Evolutionary conservation across 2,888 invertebrate genomes (phyloP).

Genomic region (Yponomeuta evonymella): DNA sequence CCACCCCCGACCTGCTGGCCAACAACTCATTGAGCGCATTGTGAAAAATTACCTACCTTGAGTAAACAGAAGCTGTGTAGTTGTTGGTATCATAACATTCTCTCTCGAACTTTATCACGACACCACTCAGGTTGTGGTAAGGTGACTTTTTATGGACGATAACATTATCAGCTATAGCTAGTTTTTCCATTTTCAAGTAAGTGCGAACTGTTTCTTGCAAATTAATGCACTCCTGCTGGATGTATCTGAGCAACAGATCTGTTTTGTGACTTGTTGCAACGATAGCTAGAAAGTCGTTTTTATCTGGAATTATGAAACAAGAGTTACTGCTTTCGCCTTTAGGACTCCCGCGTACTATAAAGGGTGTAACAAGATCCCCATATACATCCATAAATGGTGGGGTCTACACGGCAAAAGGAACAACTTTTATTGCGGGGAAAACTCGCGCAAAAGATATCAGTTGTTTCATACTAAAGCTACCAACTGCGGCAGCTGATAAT

Average conservation of each 20-base stretch:
- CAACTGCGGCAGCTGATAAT: no score
- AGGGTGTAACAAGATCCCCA: neutral
- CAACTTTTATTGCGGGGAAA: no score
- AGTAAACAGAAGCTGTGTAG: slow-evolving; percentile 35
- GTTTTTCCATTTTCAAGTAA: slow-evolving; percentile 44
- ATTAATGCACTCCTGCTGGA: slow-evolving; percentile 28
- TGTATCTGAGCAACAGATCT: slow-evolving; percentile 40
- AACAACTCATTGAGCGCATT: no score
- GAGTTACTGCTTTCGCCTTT: neutral
- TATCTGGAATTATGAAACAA: slow-evolving; percentile 33
- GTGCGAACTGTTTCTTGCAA: slow-evolving; percentile 36
- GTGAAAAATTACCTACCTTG: slow-evolving; percentile 50
- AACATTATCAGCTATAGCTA: slow-evolving; percentile 32
- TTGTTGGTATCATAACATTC: slow-evolving; percentile 18
- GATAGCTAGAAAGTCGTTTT: slow-evolving; percentile 36
- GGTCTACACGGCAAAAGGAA: no score
- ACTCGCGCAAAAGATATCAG: no score
- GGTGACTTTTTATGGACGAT: slow-evolving; percentile 45
- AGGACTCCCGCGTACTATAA: no score
- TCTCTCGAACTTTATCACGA: slow-evolving; percentile 37
- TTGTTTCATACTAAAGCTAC: no score
- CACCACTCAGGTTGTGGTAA: slow-evolving; percentile 49
- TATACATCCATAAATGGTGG: no score
- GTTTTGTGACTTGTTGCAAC: slow-evolving; percentile 43
- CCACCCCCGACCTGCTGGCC: no score